These are phyloP conservation scores for Microcebus lehilahytsara DNA, from an alignment of 2,113 vertebrate genomes.

Conservation along the genomic window DNA sequence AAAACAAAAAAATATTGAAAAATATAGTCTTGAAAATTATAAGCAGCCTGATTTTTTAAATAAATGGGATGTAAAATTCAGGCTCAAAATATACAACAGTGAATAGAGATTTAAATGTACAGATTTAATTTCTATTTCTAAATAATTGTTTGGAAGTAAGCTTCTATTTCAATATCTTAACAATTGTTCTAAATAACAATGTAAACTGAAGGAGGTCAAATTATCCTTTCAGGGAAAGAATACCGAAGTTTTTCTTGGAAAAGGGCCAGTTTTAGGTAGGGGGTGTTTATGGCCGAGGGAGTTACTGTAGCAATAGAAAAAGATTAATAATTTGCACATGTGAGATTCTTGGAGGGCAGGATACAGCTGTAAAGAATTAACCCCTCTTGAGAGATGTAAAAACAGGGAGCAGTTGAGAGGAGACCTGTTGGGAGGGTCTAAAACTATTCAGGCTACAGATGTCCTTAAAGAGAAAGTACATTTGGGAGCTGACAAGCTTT, in stretches of 20 bases:
- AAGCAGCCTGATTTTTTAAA: neutral
- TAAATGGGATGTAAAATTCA: neutral
- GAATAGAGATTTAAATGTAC: slow-evolving; percentile 67
- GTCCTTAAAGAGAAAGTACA: slow-evolving; percentile 80
- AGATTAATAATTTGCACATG: slow-evolving; percentile 92
- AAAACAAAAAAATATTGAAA: slow-evolving; percentile 39
- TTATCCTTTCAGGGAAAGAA: slow-evolving; percentile 83
- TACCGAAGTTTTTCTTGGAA: slow-evolving; percentile 86
- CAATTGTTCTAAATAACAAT: slow-evolving; percentile 82
- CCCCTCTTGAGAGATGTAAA: slow-evolving; percentile 89
- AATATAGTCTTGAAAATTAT: neutral
- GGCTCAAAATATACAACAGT: neutral
- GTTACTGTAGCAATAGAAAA: slow-evolving; percentile 88
- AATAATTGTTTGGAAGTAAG: slow-evolving; percentile 80
- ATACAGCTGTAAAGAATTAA: slow-evolving; percentile 91
- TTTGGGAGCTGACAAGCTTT: slow-evolving; percentile 67
- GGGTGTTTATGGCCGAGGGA: slow-evolving; percentile 87
- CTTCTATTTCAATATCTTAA: slow-evolving; percentile 68
- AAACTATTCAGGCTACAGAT: slow-evolving; percentile 81
- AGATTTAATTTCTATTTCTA: slow-evolving; percentile 80
- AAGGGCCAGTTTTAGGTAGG: slow-evolving; percentile 84
- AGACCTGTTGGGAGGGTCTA: slow-evolving; percentile 80
- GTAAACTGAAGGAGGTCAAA: slow-evolving; percentile 81
- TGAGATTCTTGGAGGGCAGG: slow-evolving; percentile 87
- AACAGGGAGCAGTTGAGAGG: slow-evolving; percentile 85